Percentiles rank a stretch among this genome's conserved stretches.
These are phyloP conservation scores for Stegana nigrithorax DNA, from an alignment of 2,888 invertebrate species.

Conservation along the genomic window DNA sequence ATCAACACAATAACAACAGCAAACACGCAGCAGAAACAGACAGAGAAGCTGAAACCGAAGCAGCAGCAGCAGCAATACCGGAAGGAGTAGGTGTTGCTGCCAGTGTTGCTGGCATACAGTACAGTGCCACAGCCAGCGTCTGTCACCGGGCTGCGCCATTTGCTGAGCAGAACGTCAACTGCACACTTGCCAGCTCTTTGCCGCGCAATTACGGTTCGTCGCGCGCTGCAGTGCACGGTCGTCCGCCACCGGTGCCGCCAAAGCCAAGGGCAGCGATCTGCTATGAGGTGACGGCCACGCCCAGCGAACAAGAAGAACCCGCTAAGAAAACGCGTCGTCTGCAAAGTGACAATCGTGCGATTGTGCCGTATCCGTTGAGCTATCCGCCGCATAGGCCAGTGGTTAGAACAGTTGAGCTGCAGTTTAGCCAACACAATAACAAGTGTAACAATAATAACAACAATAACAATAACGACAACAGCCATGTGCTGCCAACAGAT, in stretches of 20 bases:
- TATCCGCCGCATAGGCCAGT: background rate
- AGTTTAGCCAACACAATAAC: too few species aligned
- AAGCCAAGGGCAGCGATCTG: constrained; percentile 37
- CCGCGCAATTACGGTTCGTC: background rate
- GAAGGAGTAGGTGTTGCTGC: background rate
- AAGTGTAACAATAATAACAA: too few species aligned
- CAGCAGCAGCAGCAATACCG: background rate
- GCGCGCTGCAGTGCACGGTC: constrained; percentile 16
- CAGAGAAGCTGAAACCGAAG: background rate
- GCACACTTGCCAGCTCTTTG: background rate
- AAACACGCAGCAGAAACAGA: too few species aligned
- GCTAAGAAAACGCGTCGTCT: constrained; percentile 46
- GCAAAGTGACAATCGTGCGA: background rate
- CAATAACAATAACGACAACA: background rate
- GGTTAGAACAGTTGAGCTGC: too few species aligned
- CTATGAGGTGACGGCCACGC: constrained; percentile 34
- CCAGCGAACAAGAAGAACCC: constrained; percentile 34
- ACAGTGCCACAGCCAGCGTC: constrained; percentile 14
- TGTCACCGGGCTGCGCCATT: constrained; percentile 6
- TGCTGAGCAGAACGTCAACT: background rate
- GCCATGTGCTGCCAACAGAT: constrained; percentile 21
- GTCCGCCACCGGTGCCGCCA: constrained; percentile 47
- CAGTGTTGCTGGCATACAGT: constrained; percentile 5
- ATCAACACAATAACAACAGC: too few species aligned
- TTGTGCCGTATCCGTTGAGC: constrained; percentile 16